Conservation (phyloP, 2,797 vertebrate species). For the Furcifer pardalis region DNA sequence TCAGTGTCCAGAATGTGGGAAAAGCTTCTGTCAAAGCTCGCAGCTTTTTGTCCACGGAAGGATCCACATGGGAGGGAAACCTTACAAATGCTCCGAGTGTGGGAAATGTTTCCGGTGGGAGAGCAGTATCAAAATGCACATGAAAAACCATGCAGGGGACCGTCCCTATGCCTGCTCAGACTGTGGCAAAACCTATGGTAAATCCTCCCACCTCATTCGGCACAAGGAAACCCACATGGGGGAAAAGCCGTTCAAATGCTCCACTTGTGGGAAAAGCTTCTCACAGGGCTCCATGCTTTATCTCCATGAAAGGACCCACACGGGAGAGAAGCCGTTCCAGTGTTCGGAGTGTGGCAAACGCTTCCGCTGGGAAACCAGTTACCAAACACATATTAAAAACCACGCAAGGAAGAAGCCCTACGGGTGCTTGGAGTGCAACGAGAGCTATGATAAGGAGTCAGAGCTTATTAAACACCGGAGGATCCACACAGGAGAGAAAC, state of each 20-base stretch:
- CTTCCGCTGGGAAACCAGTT: slow-evolving; percentile 45
- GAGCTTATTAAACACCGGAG: background rate
- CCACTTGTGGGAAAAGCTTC: slow-evolving; percentile 62
- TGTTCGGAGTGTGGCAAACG: slow-evolving; percentile 64
- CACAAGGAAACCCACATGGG: slow-evolving; percentile 60
- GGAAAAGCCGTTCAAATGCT: slow-evolving; percentile 60
- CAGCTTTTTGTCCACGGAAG: slow-evolving; percentile 37
- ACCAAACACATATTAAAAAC: slow-evolving; percentile 50
- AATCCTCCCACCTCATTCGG: slow-evolving; percentile 61
- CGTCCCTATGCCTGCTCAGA: slow-evolving; percentile 65
- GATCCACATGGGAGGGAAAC: slow-evolving; percentile 47
- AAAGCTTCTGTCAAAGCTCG: slow-evolving; percentile 46
- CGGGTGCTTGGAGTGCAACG: background rate
- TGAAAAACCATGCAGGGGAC: slow-evolving; percentile 67
- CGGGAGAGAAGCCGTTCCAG: slow-evolving; percentile 61
- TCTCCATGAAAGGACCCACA: slow-evolving; percentile 63
- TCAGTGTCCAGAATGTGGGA: slow-evolving; percentile 56
- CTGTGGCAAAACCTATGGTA: slow-evolving; percentile 64
- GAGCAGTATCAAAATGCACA: slow-evolving; percentile 66
- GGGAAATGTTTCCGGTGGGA: slow-evolving; percentile 67
- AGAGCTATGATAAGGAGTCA: background rate
- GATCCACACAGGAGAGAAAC: slow-evolving; percentile 6
- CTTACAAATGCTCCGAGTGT: slow-evolving; percentile 22
- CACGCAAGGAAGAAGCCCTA: slow-evolving; percentile 16
- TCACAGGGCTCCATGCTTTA: slow-evolving; percentile 59